Evolutionary conservation across 1,140 invertebrate species (phyloP).

Genomic region (Limonius californicus): DNA sequence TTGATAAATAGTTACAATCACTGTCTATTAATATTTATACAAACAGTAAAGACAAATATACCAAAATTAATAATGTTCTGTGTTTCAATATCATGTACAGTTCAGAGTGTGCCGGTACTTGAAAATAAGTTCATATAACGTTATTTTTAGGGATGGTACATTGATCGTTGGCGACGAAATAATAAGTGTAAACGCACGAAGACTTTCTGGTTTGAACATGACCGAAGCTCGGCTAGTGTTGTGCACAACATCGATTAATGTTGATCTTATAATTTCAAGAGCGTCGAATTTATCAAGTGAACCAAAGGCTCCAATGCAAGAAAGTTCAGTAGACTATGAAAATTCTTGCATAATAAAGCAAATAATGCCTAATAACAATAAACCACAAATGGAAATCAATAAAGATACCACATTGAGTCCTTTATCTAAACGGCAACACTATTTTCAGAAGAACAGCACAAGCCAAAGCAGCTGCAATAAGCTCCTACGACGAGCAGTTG

Average conservation of each 20-base stretch:
- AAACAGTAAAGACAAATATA: too few relatives aligned
- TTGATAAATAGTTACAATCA: not conserved
- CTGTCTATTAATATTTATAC: too few relatives aligned
- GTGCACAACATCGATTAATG: slow-evolving; percentile 59
- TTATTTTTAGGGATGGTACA: slow-evolving; percentile 63
- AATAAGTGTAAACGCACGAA: slow-evolving; percentile 75
- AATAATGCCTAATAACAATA: slow-evolving; percentile 39
- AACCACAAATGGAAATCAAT: slow-evolving; percentile 31
- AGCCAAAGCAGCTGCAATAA: slow-evolving; percentile 58
- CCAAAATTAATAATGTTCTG: too few relatives aligned
- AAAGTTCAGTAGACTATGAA: slow-evolving; percentile 68
- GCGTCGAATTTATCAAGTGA: slow-evolving; percentile 36
- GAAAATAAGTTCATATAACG: too few relatives aligned
- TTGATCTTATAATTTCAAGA: slow-evolving; percentile 64
- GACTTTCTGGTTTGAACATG: slow-evolving; percentile 69
- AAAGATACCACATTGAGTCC: slow-evolving; percentile 30
- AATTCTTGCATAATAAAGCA: slow-evolving; percentile 39
- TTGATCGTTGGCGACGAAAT: slow-evolving; percentile 77
- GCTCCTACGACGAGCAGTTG: slow-evolving; percentile 52
- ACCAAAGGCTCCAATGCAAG: slow-evolving; percentile 49
- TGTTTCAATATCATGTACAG: too few relatives aligned
- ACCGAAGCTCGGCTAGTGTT: slow-evolving; percentile 71
- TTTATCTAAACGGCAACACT: slow-evolving; percentile 47
- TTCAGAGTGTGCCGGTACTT: too few relatives aligned
- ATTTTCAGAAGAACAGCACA: slow-evolving; percentile 57